Evolutionary conservation across 2,888 invertebrate species (phyloP), one percentile per base, ranked within the genome.

Genomic region (Drosophila melanosoma): DNA sequence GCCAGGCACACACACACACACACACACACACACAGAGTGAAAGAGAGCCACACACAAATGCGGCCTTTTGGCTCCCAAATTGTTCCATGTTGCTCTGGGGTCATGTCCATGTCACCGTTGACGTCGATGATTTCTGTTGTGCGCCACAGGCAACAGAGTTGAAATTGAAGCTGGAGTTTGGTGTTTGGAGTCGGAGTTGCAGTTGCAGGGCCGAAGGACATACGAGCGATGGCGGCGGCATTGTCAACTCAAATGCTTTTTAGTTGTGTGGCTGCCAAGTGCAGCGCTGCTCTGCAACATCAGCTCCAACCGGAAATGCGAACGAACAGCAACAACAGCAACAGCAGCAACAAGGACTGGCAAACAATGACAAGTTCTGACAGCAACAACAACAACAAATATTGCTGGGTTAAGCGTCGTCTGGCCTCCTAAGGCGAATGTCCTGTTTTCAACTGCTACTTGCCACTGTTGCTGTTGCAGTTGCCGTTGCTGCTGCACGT

Each of bases 311-410:
- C 89, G 89, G 89, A 85, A 87, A 81, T 87, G 85, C 87, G 74
- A 63, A 79, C 71, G 70, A 79, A 69, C 71, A 68, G 71, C 52
- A 63, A 26, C 26, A 26, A 23, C 33, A 33, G 32, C 26, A 36
- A 65, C 53, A 48, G 49, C 71, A 68, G 0, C 53, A 48, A 65
- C 71, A 68, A 76, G 70, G 72, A 69, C 29, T 77, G 87, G 84
- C 84, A 88, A 86, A 83, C 85, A 86, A 85, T 88, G 86, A 88
- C 83, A 88, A 85, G 82, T 83, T 80, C 88, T 83, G 83, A 83
- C 85, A 83, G 86, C 76, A 80, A 67, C 74, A 88, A 68, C 79
- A 75, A 53, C 69, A 74, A 67, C 70, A 72, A 40, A 29, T 29
- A 61, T 38, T 36, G 54, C 54, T 26, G 80, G 72, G 68, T 81